A percentile compares a stretch with the other conserved stretches of the same genome.
Conservation (phyloP, 2,888 invertebrate genomes). For the Stenichneumon culpator region DNA sequence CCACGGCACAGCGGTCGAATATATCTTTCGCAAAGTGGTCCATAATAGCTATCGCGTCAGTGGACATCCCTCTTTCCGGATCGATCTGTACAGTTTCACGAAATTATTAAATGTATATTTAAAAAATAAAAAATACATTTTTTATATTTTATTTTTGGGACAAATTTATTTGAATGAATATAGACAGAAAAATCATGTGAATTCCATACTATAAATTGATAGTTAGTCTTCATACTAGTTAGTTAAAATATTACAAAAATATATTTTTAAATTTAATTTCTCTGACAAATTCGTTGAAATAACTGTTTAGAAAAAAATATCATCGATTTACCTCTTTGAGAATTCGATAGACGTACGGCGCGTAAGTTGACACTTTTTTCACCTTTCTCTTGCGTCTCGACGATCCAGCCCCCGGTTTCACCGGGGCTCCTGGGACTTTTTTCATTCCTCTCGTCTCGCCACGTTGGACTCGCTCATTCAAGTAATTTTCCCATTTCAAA, state of each 20-base stretch:
- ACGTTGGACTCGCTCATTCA: not conserved
- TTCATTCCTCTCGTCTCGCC: constrained; percentile 42
- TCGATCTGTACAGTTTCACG: constrained; percentile 49
- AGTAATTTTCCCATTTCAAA: constrained; percentile 26
- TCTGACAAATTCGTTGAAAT: no score
- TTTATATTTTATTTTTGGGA: no score
- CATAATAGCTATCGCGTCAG: constrained; percentile 54
- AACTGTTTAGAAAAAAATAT: not conserved
- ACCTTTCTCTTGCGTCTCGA: constrained; percentile 41
- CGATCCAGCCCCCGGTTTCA: constrained; percentile 13
- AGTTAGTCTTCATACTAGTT: no score
- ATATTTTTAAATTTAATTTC: no score
- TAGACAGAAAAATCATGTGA: no score
- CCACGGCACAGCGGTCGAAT: constrained; percentile 63
- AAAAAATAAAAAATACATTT: no score
- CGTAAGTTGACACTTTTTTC: constrained; percentile 47
- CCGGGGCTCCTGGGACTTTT: constrained; percentile 27
- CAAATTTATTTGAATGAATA: no score
- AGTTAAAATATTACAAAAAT: no score
- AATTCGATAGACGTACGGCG: constrained; percentile 61
- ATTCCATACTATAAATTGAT: no score
- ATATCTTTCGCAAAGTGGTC: constrained; percentile 63
- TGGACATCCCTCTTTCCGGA: constrained; percentile 57
- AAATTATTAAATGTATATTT: not conserved
- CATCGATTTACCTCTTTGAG: constrained; percentile 56